Base-by-base conservation (phyloP, 2,888 invertebrate species). In the Crioceris asparagi region DNA sequence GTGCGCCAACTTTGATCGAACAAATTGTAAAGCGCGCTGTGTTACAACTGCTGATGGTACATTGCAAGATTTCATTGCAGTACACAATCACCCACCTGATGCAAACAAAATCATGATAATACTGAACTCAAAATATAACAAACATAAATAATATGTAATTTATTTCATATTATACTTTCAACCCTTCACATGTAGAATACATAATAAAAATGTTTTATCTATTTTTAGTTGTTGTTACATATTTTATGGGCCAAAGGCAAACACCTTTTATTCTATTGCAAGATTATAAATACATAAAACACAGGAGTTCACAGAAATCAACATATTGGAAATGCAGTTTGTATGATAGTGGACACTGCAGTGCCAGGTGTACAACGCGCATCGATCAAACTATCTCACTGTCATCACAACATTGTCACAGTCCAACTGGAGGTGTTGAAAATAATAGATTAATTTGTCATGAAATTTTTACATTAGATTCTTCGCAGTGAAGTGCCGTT, bases 271-370 rank as follows among this genome's bases (percentile, higher is more conserved):
- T 62, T 17, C 48, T 60, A 11, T 38, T 62, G 12, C 46, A 57
- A 19, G 48, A 57, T 32, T 57, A 56, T 40, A 54, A 57, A 42
- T 62, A 59, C 43, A 49, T 61, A 19, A 64, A 62, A 43, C 62
- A 64, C 35, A 49, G 60, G 40, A 60, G 61, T 45, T 51, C 52
- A 2, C 50, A 53, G 34, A 50, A 45, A n/a, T 54, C 56, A 5
- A 60, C 60, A 1, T 64, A 64, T 41, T 64, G 62, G 62, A 64
- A 62, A 45, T 64, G 64, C 39, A 51, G 54, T 26, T 38, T 52
- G 18, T 64, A 62, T 39, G 61, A 64, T 37, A 47, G 47, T 14
- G 59, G 60, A 4, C 34, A 40, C 10, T 64, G 64, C 39, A 58
- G 58, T 40, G 60, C 62, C 5, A 50, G 64, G 41, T 44, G 46